Evolutionary conservation across 2,797 vertebrate species (phyloP).

Genomic region (Takifugu rubripes): DNA sequence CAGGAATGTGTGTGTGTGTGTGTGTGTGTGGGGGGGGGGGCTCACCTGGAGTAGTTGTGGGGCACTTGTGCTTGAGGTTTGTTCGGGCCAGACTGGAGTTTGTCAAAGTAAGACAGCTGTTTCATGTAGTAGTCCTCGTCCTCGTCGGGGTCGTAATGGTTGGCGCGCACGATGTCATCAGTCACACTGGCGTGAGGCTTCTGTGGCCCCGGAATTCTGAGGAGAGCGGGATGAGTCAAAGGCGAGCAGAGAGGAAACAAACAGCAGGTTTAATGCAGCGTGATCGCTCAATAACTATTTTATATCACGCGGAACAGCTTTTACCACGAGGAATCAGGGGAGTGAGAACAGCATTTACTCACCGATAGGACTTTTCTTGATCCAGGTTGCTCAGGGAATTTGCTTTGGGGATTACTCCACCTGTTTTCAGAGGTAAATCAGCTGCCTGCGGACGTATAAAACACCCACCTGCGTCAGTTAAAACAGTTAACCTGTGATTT

Average conservation of each 20-base stretch:
- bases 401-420: slow-evolving; percentile 83
- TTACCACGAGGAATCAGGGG: background rate
- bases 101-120: slow-evolving; percentile 95
- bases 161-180: slow-evolving; percentile 91
- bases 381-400: slow-evolving; percentile 89
- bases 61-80: slow-evolving; percentile 82
- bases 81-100: slow-evolving; percentile 68
- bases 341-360: slow-evolving; percentile 15
- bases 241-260: background rate
- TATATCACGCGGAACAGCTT: background rate
- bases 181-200: slow-evolving; percentile 82
- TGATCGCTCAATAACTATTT: background rate
- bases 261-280: background rate
- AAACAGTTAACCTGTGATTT: background rate
- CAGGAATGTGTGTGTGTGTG: background rate
- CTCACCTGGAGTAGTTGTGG: slow-evolving; percentile 87
- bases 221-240: slow-evolving; percentile 1
- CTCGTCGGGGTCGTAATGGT: slow-evolving; percentile 91
- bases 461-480: background rate
- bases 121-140: slow-evolving; percentile 97
- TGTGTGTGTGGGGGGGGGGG: background rate
- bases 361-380: slow-evolving; percentile 93
- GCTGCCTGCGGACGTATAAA: slow-evolving; percentile 71
- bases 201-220: slow-evolving; percentile 90
- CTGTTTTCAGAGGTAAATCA: slow-evolving; percentile 85